Base-by-base conservation (phyloP, 2,797 vertebrate species). In the Etheostoma perlongum region DNA sequence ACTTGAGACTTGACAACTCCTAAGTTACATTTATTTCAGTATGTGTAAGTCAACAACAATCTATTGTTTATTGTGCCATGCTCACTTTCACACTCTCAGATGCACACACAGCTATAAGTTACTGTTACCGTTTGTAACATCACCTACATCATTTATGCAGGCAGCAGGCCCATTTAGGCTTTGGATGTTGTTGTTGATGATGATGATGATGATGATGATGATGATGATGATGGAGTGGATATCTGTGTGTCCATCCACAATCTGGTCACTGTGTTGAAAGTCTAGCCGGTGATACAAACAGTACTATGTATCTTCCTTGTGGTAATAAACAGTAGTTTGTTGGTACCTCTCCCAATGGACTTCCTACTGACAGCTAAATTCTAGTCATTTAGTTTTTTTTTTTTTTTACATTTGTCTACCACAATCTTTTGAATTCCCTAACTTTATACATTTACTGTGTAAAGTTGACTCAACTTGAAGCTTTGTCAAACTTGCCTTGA, bases 241-340 rank as follows among this genome's bases (percentile, higher is more conserved):
- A 42, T 78, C 60, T 72, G 25, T 67, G 49, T 81, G 59, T 77
- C 58, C 15, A 13, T 67, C 23, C 46, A 68, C 52, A 69, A 74
- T 33, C 36, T 4, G 65, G 55, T 78, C 67, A 54, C 70, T 47
- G 46, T 33, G 51, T 67, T 69, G n/a, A 27, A 65, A 47, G 36
- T 79, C 46, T 27, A 25, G 44, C 58, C 55, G 2, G 55, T 30
- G 59, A 52, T 59, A 83, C 66, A 81, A 78, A 75, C 69, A 71
- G 63, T 81, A 81, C 74, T 82, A 81, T 75, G 58, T 67, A 78
- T 67, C 46, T 49, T 63, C 44, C 14, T 69, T 13, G 7, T 75
- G 48, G 23, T 73, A n/a, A 65, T 80, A 72, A 86, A 66, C 53
- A 64, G 68, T 67, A 19, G 44, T 70, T 74, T 40, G 23, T 46